Evolutionary conservation across 2,797 vertebrate species (phyloP), one percentile per base, ranked within the genome.

Genomic region (Mergus octosetaceus): DNA sequence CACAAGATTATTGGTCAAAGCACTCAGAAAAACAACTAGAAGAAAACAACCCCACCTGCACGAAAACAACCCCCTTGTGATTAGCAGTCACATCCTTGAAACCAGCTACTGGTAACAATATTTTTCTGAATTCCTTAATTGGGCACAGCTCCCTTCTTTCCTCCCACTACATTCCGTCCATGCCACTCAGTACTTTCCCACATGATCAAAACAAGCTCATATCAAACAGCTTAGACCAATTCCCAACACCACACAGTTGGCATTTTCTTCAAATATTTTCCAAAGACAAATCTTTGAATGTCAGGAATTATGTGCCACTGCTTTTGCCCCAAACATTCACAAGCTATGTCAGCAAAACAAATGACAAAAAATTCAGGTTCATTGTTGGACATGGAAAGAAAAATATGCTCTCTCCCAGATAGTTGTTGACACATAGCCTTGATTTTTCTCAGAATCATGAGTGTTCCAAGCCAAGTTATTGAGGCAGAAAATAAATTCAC

Each of bases 161-260:
- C n/a, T n/a, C n/a, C n/a, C n/a, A n/a, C n/a, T n/a, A n/a, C n/a
- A n/a, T n/a, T n/a, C n/a, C n/a, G n/a, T n/a, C n/a, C n/a, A n/a
- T n/a, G n/a, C n/a, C n/a, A n/a, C n/a, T n/a, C n/a, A n/a, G n/a
- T n/a, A n/a, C n/a, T n/a, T n/a, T n/a, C n/a, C n/a, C n/a, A n/a
- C n/a, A n/a, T n/a, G n/a, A n/a, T n/a, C n/a, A n/a, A n/a, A n/a
- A n/a, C n/a, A n/a, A n/a, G n/a, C n/a, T n/a, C n/a, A n/a, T n/a
- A n/a, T n/a, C n/a, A n/a, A n/a, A n/a, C n/a, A n/a, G n/a, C n/a
- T n/a, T n/a, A n/a, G n/a, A n/a, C n/a, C n/a, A n/a, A n/a, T n/a
- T n/a, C n/a, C n/a, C n/a, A n/a, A n/a, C n/a, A n/a, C n/a, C 9
- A 39, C 41, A 5, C 9, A 58, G 2, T 43, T 2, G 16, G 1